Base-by-base conservation (phyloP, 2,888 invertebrate species). In the Bursaphelenchus okinawaensis region DNA sequence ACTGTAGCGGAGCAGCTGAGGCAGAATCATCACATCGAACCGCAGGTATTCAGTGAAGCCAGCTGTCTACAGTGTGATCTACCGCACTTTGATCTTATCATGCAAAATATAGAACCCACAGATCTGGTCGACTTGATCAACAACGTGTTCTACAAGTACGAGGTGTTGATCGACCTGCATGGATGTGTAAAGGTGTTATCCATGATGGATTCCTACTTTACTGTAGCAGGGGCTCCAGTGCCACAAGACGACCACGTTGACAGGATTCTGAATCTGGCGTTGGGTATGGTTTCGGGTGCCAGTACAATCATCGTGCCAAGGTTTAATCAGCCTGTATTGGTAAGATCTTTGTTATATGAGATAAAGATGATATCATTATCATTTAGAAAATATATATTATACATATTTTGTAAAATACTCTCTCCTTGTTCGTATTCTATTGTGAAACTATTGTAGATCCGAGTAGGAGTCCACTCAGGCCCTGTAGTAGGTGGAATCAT, bases 51-150 rank as follows among this genome's bases (percentile, higher is more conserved):
- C 73, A 68, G 75, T 16, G 77, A 77, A 24, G 79, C 76, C 20
- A 81, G 82, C 4, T 81, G 83, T 31, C 71, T 84, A 20, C 80
- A 83, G 71, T 77, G 82, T 19, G 84, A 84, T 67, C 79, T 84
- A 7, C 83, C 84, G 51, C 80, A 81, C 22, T 84, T 84, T 68
- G 80, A 81, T 66, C 76, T 81, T 27, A 83, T 84, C 40, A 78
- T 80, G 8, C 73, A 79, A 20, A 73, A 80, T 12, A 80, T 82
- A 63, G 65, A 72, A 7, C 80, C 83, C 1, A 65, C 74, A 54
- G 75, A 83, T 57, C 75, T 84, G 23, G 82, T 84, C n/a, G 69
- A 68, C 55, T 71, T 84, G 65, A 76, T 85, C 51, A 83, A 83
- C 64, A 78, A 79, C 29, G 74, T 85, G 22, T 85, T 84, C 75